Evolutionary conservation across 2,888 invertebrate species (phyloP).

Genomic region (Pherbina coryleti): DNA sequence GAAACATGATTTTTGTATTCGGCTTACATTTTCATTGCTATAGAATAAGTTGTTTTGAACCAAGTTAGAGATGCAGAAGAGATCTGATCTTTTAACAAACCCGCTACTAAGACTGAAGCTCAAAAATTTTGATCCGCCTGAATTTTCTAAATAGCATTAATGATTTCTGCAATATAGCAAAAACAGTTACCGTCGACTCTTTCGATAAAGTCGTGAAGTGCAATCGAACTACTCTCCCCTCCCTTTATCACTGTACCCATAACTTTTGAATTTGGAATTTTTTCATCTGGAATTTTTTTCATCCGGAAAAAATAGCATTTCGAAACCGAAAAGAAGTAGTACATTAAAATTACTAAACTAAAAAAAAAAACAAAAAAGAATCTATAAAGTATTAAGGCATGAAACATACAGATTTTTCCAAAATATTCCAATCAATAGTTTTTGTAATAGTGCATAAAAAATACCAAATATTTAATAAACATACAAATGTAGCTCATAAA

Average conservation of each 20-base stretch:
- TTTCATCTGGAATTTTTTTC: background rate
- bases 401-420: background rate
- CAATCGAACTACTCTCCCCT: background rate
- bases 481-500: no score
- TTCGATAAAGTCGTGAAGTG: no score
- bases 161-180: no score
- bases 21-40: slow-evolving; percentile 21
- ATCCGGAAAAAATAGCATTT: background rate
- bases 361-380: background rate
- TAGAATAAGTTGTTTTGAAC: slow-evolving; percentile 2
- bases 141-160: background rate
- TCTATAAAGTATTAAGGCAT: background rate
- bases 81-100: slow-evolving; percentile 16
- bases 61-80: background rate
- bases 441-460: slow-evolving; percentile 5
- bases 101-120: slow-evolving; percentile 37
- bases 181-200: no score
- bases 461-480: background rate
- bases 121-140: slow-evolving; percentile 9
- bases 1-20: background rate
- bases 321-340: background rate
- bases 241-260: background rate
- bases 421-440: background rate
- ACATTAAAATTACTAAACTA: background rate
- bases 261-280: background rate